Percentiles rank a stretch among this genome's conserved stretches.
Evolutionary conservation across 2,113 vertebrate species (phyloP).

Genomic region (Suricata suricatta): DNA sequence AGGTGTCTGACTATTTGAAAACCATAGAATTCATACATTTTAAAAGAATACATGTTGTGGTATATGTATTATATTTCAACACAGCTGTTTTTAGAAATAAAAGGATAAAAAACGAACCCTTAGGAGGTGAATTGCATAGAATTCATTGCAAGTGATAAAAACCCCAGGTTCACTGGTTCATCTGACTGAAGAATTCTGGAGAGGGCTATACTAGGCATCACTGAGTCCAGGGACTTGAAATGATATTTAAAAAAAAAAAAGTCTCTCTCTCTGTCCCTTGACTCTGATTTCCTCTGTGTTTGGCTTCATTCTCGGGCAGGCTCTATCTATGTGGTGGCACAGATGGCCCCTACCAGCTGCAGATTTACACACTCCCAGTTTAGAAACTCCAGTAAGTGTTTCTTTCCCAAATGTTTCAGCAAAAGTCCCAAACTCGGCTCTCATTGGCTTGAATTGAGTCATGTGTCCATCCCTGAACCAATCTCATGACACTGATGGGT

Average conservation of each 20-base stretch:
- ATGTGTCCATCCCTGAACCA: neutral
- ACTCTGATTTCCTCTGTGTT: neutral
- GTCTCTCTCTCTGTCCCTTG: neutral
- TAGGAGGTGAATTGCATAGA: neutral
- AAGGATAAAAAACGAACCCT: neutral
- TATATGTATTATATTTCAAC: neutral
- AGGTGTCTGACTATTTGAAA: neutral
- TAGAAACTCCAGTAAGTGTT: conserved; percentile 46
- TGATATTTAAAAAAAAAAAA: conserved; percentile 24
- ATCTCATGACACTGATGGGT: neutral
- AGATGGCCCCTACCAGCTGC: conserved; percentile 58
- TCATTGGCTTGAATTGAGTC: conserved; percentile 20
- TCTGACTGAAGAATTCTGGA: neutral
- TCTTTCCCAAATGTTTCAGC: conserved; percentile 36
- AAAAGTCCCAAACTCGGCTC: neutral
- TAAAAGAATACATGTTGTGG: neutral
- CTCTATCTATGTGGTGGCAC: neutral
- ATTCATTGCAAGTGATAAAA: neutral
- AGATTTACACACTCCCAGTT: conserved; percentile 41
- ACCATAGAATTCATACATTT: neutral
- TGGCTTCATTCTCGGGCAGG: neutral
- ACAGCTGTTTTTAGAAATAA: neutral
- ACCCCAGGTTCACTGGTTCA: neutral
- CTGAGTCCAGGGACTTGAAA: conserved; percentile 39
- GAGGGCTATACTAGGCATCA: neutral